Evolutionary conservation across 1,140 invertebrate genomes (phyloP).

Genomic region (Temnothorax longispinosus): DNA sequence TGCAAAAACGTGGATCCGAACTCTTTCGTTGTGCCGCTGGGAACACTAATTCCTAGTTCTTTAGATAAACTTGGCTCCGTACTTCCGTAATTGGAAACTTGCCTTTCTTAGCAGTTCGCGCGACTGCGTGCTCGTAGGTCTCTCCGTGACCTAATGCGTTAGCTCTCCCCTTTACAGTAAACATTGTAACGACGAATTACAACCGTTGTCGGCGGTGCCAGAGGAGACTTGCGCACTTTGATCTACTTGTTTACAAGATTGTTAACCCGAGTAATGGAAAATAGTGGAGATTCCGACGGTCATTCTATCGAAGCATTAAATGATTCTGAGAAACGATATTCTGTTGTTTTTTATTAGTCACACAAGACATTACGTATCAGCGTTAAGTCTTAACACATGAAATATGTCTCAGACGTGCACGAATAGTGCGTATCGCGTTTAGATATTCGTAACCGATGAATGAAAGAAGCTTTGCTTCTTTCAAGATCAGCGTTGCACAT

Average conservation of each 20-base stretch:
- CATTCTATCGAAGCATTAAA: not conserved
- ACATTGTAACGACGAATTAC: conserved; percentile 46
- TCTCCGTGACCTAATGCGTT: conserved; percentile 8
- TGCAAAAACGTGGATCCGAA: conserved; percentile 26
- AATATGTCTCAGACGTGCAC: not conserved
- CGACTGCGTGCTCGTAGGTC: conserved; percentile 37
- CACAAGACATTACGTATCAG: not conserved
- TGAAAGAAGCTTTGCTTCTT: not conserved
- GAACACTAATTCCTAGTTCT: conserved; percentile 45
- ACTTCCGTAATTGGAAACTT: conserved; percentile 39
- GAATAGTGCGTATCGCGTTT: not conserved
- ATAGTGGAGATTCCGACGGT: not conserved
- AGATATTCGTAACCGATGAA: not conserved
- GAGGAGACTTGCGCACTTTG: conserved; percentile 10
- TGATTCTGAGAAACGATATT: not conserved
- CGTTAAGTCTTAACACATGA: not conserved
- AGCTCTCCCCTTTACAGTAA: not conserved
- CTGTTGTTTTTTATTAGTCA: not conserved
- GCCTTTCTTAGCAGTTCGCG: conserved; percentile 42
- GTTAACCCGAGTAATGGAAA: conserved; percentile 13
- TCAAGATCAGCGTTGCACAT: not conserved
- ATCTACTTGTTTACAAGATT: conserved; percentile 43
- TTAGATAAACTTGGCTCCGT: conserved; percentile 42
- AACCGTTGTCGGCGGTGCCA: not conserved
- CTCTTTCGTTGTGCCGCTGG: not conserved